A percentile compares a stretch with the other conserved stretches of the same genome.
Conservation (phyloP, 2,113 vertebrate genomes). For the Seriola quinqueradiata region DNA sequence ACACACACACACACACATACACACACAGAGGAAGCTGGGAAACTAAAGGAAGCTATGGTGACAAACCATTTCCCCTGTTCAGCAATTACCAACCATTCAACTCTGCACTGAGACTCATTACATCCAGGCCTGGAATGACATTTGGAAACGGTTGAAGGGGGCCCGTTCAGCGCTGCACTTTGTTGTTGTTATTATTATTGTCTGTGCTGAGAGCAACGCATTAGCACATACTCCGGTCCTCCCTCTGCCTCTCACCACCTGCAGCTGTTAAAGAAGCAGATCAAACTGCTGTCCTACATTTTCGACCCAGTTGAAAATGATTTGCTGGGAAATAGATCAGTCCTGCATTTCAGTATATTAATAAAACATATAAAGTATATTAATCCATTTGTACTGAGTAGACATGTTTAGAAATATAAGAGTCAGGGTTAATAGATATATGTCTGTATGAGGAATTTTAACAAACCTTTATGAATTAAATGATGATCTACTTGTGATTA, state of each 20-base stretch:
- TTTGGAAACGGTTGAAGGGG: slow-evolving; percentile 79
- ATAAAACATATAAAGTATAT: neutral
- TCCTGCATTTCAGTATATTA: neutral
- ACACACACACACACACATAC: slow-evolving; percentile 39
- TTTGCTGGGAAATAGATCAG: neutral
- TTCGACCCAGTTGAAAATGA: neutral
- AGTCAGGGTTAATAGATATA: neutral
- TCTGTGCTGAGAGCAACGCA: slow-evolving; percentile 60
- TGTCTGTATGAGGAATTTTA: neutral
- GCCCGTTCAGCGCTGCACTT: slow-evolving; percentile 63
- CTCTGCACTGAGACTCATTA: slow-evolving; percentile 73
- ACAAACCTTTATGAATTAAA: neutral
- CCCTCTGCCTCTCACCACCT: slow-evolving; percentile 48
- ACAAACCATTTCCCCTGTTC: slow-evolving; percentile 78
- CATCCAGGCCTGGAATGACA: slow-evolving; percentile 73
- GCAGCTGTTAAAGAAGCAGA: slow-evolving; percentile 20
- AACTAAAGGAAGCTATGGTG: slow-evolving; percentile 77
- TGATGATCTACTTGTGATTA: neutral
- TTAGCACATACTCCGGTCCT: slow-evolving; percentile 49
- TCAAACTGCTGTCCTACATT: neutral
- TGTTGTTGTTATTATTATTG: slow-evolving; percentile 79
- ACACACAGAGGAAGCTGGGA: slow-evolving; percentile 54
- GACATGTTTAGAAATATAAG: neutral
- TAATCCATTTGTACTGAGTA: neutral
- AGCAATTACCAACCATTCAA: slow-evolving; percentile 74